Evolutionary conservation across 2,888 invertebrate genomes (phyloP).

Genomic region (Neoitamus cyanurus): DNA sequence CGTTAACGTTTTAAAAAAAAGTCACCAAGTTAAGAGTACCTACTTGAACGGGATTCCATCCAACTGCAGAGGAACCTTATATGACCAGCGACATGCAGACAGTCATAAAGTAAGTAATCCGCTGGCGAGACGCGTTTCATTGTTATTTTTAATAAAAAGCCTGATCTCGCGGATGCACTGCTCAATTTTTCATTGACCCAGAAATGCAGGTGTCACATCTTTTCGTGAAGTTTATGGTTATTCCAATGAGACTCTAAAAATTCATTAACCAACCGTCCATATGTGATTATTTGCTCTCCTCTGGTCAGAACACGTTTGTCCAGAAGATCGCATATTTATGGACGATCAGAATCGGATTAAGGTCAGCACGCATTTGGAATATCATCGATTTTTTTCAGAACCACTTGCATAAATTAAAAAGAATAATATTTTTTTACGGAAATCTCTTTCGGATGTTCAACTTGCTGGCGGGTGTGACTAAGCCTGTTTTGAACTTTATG

Average conservation of each 20-base stretch:
- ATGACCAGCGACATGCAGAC: slow-evolving; percentile 61
- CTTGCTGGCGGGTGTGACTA: not conserved
- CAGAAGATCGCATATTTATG: not conserved
- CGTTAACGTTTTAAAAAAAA: not conserved
- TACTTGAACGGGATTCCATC: not conserved
- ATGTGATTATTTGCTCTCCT: not conserved
- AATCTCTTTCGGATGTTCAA: not conserved
- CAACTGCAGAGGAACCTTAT: slow-evolving; percentile 13
- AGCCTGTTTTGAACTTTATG: not conserved
- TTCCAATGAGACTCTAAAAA: not conserved
- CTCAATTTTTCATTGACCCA: not conserved
- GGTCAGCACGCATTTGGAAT: not conserved
- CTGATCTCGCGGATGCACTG: not conserved
- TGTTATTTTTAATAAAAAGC: not conserved
- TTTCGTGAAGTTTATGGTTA: not conserved
- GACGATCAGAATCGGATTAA: not conserved
- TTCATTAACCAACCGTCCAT: not conserved
- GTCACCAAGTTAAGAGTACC: not conserved
- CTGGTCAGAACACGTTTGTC: not conserved
- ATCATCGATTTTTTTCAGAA: not conserved
- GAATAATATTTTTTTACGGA: not conserved
- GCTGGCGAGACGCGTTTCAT: not conserved
- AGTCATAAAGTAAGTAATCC: slow-evolving; percentile 62
- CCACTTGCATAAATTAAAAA: not conserved
- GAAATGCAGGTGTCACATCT: not conserved